phyloP scores from a whole-genome alignment of 2,888 invertebrate genomes.

The Ectemnius continuus region DNA sequence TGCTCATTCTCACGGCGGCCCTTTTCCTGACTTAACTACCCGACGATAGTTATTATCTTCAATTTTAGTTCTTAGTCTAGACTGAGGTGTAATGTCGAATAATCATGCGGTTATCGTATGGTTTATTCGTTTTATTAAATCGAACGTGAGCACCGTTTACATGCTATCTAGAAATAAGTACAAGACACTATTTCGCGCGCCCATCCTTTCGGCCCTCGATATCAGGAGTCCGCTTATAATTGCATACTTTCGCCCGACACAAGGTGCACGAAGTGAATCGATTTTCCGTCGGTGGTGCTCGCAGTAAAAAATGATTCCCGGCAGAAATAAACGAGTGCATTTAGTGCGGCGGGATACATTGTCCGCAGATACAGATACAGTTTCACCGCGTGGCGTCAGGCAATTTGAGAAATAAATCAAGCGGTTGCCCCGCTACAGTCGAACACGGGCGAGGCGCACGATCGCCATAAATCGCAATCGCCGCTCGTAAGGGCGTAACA shows the following conservation, averaged over 20 bases:
- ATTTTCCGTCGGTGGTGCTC: background rate
- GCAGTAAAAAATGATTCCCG: background rate
- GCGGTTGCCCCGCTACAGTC: conserved; percentile 48
- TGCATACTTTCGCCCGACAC: background rate
- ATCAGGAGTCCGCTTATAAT: background rate
- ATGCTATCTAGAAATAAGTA: background rate
- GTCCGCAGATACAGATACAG: conserved; percentile 34
- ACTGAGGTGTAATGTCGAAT: conserved; percentile 31
- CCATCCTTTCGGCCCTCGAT: background rate
- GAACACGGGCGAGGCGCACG: conserved; percentile 54
- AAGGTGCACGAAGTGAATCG: background rate
- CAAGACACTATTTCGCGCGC: background rate
- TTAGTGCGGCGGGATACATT: conserved; percentile 4
- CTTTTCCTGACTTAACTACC: conserved; percentile 35
- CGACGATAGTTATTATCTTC: conserved; percentile 47
- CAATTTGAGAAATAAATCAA: conserved; percentile 62
- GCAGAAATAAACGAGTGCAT: conserved; percentile 1
- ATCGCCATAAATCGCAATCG: conserved; percentile 70
- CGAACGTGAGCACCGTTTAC: background rate
- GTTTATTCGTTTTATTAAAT: background rate
- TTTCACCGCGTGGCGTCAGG: conserved; percentile 35
- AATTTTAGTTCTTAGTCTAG: conserved; percentile 44
- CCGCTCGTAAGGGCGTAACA: conserved; percentile 67
- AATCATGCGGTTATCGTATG: conserved; percentile 24
- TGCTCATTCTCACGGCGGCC: conserved; percentile 53